Conservation (phyloP, 2,113 vertebrate genomes). For the Oreochromis spilurus region DNA sequence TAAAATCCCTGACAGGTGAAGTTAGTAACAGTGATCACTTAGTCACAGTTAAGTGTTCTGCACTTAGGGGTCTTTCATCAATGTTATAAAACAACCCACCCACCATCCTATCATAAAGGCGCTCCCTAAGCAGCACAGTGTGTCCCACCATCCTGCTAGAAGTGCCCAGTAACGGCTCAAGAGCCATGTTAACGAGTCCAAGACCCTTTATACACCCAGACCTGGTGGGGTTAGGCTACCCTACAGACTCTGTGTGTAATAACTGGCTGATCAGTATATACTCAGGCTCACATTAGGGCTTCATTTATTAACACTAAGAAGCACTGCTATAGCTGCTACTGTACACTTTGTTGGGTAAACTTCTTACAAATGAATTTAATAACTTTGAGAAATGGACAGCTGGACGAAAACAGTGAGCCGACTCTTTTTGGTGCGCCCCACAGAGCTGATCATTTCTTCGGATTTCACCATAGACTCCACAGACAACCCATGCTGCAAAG, state of each 20-base stretch:
- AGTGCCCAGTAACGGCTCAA: background rate
- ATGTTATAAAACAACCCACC: background rate
- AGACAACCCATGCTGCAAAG: background rate
- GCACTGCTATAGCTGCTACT: background rate
- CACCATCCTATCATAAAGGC: background rate
- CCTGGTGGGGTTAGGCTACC: accelerated
- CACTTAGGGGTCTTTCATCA: background rate
- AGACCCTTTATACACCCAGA: background rate
- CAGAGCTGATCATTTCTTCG: background rate
- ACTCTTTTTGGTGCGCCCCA: background rate
- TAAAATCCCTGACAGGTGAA: background rate
- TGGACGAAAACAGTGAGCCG: background rate
- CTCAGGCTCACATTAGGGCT: background rate
- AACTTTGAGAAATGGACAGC: background rate
- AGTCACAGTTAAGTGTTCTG: background rate
- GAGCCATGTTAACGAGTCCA: accelerated
- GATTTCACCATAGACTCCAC: background rate
- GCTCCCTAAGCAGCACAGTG: background rate
- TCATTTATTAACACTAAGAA: accelerated
- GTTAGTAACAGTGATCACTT: background rate
- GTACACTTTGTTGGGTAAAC: background rate
- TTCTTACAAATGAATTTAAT: background rate
- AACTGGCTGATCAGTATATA: background rate
- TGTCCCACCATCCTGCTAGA: background rate
- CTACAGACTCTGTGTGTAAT: background rate